Conservation (phyloP, 1,140 invertebrate genomes). For the Polyergus mexicanus region DNA sequence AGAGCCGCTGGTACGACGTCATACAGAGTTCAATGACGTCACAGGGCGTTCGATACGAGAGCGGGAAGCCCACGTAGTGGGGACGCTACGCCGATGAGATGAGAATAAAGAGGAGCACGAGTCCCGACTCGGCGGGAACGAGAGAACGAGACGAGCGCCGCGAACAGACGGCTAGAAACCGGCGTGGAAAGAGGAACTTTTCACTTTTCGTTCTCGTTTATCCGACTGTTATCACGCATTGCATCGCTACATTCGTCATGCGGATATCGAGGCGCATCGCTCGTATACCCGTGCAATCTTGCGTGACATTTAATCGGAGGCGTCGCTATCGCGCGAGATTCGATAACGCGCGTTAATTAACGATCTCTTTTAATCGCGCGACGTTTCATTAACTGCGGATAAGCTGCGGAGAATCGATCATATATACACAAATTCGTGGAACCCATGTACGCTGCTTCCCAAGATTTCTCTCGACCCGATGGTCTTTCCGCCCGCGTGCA, state of each 20-base stretch:
- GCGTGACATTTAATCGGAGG: background rate
- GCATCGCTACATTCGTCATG: background rate
- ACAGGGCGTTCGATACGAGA: slow-evolving; percentile 82
- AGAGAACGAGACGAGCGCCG: slow-evolving; percentile 1
- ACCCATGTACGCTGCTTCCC: background rate
- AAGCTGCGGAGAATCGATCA: slow-evolving; percentile 1
- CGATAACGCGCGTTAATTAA: slow-evolving; percentile 25
- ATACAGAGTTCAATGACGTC: slow-evolving; percentile 82
- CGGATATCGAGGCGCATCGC: background rate
- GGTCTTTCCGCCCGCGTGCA: background rate
- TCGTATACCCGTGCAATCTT: background rate
- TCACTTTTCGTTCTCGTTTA: slow-evolving; percentile 57
- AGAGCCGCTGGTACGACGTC: slow-evolving; percentile 80
- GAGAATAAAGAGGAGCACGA: slow-evolving; percentile 55
- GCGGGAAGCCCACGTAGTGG: slow-evolving; percentile 71
- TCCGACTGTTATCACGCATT: slow-evolving; percentile 35
- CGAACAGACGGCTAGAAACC: slow-evolving; percentile 2
- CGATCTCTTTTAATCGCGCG: background rate
- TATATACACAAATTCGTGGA: background rate
- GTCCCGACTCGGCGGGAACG: background rate
- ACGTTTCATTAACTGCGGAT: slow-evolving; percentile 16
- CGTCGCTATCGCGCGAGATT: background rate
- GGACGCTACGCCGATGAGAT: slow-evolving; percentile 66
- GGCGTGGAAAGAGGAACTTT: slow-evolving; percentile 58
- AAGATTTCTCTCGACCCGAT: slow-evolving; percentile 33